Evolutionary conservation across 2,888 invertebrate species (phyloP).

Genomic region (Stomorhina lunata): DNA sequence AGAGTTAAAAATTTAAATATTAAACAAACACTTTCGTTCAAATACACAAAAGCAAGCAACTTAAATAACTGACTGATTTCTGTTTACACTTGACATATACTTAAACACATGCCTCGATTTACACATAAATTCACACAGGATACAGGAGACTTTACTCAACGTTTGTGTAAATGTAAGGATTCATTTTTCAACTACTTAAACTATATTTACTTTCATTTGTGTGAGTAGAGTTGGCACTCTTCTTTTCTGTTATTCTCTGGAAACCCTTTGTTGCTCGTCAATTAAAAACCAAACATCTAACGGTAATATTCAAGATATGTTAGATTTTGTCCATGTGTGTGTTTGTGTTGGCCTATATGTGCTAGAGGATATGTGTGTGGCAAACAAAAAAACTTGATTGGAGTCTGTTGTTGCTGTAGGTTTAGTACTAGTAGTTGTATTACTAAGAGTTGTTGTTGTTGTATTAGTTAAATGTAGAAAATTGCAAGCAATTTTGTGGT

Average conservation of each 20-base stretch:
- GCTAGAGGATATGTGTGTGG: neutral
- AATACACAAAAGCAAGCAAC: neutral
- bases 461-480: conserved; percentile 49
- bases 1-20: conserved; percentile 27
- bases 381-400: neutral
- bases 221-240: too few species aligned
- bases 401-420: neutral
- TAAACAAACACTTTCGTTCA: neutral
- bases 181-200: too few species aligned
- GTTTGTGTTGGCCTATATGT: neutral
- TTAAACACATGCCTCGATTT: conserved; percentile 5
- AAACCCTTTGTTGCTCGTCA: conserved; percentile 40
- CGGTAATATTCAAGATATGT: neutral
- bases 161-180: too few species aligned
- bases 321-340: neutral
- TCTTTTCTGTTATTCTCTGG: neutral
- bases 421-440: neutral
- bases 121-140: conserved; percentile 21
- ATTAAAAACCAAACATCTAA: conserved; percentile 51
- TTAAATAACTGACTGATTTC: conserved; percentile 10
- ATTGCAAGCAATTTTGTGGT: conserved; percentile 52
- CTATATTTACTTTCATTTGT: too few species aligned
- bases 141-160: conserved; percentile 36
- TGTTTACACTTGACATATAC: conserved; percentile 31
- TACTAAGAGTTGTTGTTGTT: conserved; percentile 35